Percentiles rank a stretch among this genome's conserved stretches.
phyloP scores from a whole-genome alignment of 2,113 vertebrate species.

The Sapayoa aenigma region DNA sequence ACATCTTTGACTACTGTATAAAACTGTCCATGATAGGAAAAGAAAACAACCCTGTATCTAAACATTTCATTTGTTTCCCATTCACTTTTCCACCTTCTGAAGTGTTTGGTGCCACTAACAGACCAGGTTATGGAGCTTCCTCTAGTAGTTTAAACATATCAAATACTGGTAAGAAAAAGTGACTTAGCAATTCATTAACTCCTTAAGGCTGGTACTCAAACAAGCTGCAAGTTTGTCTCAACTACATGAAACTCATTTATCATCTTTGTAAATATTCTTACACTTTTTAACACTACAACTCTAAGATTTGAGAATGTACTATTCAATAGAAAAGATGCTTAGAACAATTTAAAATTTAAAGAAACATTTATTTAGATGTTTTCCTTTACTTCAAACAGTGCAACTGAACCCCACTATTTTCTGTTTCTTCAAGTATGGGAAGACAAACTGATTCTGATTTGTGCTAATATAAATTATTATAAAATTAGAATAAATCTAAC shows the following conservation, averaged over 20 bases:
- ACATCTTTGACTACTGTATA: background rate
- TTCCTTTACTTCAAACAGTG: background rate
- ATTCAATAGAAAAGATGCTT: constrained; percentile 54
- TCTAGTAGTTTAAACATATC: constrained; percentile 30
- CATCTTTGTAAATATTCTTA: constrained; percentile 11
- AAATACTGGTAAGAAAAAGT: constrained; percentile 47
- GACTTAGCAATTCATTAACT: constrained; percentile 58
- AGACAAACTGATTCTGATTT: background rate
- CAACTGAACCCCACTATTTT: constrained; percentile 18
- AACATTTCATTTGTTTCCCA: background rate
- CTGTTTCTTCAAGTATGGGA: background rate
- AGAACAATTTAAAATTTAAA: constrained; percentile 55
- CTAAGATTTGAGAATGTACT: constrained; percentile 12
- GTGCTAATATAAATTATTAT: background rate
- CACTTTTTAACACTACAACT: constrained; percentile 33
- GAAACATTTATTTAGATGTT: constrained; percentile 34
- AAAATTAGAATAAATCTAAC: constrained; percentile 32
- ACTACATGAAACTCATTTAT: constrained; percentile 32
- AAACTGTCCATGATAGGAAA: background rate
- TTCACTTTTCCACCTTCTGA: background rate
- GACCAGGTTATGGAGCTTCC: constrained; percentile 11
- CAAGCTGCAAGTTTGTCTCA: constrained; percentile 44
- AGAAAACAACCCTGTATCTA: background rate
- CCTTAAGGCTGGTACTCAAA: constrained; percentile 45
- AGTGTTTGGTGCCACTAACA: constrained; percentile 12